Evolutionary conservation across 1,140 invertebrate species (phyloP).

Genomic region (Eurytemora carolleeae): DNA sequence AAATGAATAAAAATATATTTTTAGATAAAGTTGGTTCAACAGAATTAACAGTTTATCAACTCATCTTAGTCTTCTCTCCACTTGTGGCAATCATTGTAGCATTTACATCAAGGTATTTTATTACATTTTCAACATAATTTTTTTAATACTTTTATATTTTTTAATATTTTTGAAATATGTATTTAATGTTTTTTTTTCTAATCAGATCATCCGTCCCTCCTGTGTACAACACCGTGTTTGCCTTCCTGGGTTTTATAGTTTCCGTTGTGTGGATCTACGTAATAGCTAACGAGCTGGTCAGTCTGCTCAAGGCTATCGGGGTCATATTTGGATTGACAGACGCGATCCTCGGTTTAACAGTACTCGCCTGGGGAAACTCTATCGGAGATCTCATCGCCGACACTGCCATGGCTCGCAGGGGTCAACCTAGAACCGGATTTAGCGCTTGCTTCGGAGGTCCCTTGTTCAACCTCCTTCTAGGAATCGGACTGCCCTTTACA

Average conservation of each 20-base stretch:
- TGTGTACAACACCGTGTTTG: constrained; percentile 29
- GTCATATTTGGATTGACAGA: constrained; percentile 38
- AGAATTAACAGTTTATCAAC: neutral
- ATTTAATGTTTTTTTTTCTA: neutral
- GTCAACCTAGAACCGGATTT: constrained; percentile 44
- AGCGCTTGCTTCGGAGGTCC: constrained; percentile 48
- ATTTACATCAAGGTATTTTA: neutral
- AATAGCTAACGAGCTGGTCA: constrained; percentile 43
- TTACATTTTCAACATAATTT: neutral
- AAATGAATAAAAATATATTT: no score
- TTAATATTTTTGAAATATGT: neutral
- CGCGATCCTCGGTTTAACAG: constrained; percentile 42
- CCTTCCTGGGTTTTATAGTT: constrained; percentile 39
- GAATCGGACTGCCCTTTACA: constrained; percentile 35
- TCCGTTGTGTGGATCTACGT: constrained; percentile 44
- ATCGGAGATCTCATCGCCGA: constrained; percentile 46
- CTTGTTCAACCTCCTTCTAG: constrained; percentile 39
- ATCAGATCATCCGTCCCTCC: constrained; percentile 20
- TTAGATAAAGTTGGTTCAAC: neutral
- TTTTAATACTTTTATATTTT: neutral
- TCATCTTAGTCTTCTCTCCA: neutral
- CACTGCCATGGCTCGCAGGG: constrained; percentile 37
- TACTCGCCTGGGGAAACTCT: constrained; percentile 49
- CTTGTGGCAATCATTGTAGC: neutral
- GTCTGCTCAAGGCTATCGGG: constrained; percentile 37